A percentile compares a stretch with the other conserved stretches of the same genome.
Evolutionary conservation across 2,888 invertebrate genomes (phyloP).

Genomic region (Limenitis arthemis): DNA sequence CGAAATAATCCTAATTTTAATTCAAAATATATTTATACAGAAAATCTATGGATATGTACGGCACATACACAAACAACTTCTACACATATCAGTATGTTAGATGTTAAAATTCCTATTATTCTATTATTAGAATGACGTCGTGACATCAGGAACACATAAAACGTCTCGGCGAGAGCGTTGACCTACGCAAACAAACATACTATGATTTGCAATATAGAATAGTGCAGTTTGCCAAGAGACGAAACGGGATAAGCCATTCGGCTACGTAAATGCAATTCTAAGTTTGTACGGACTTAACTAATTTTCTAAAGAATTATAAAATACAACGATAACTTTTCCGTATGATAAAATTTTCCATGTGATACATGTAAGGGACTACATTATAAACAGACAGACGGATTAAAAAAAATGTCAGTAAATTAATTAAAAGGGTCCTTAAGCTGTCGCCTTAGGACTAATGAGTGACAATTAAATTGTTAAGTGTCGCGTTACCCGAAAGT

Average conservation of each 20-base stretch:
- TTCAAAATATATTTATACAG: constrained; percentile 20
- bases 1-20: constrained; percentile 30
- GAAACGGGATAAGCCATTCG: constrained; percentile 55
- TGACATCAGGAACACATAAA: constrained; percentile 70
- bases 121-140: constrained; percentile 67
- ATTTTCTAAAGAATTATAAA: constrained; percentile 28
- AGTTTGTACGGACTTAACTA: constrained; percentile 10
- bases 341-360: too few species aligned
- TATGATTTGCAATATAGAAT: constrained; percentile 66
- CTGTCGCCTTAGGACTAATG: constrained; percentile 60
- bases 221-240: constrained; percentile 67
- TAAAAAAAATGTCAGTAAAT: constrained; percentile 31
- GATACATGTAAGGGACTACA: too few species aligned
- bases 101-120: constrained; percentile 60
- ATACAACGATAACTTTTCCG: constrained; percentile 1
- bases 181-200: constrained; percentile 65
- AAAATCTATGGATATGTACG: constrained; percentile 33
- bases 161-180: constrained; percentile 59
- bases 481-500: constrained; percentile 58
- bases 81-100: constrained; percentile 53
- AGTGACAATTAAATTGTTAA: constrained; percentile 66
- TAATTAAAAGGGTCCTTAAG: constrained; percentile 50
- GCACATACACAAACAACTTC: constrained; percentile 42
- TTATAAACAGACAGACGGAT: too few species aligned
- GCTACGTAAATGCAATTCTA: constrained; percentile 36